phyloP scores from a whole-genome alignment of 2,113 vertebrate genomes.

The Thunnus thynnus region DNA sequence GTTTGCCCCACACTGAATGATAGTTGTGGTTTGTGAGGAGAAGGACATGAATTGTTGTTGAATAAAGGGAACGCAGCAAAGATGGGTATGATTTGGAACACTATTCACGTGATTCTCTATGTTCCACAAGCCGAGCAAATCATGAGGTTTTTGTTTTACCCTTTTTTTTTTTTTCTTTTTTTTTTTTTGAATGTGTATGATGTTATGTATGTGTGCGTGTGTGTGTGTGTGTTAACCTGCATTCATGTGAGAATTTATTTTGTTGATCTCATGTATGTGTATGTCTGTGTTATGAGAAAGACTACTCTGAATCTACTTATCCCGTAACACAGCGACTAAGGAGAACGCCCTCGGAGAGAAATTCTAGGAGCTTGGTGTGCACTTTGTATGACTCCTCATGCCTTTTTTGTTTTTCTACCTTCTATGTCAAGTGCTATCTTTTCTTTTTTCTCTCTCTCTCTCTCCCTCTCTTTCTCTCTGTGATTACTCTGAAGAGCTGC shows the following conservation, averaged over 20 bases:
- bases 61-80: slow-evolving; percentile 74
- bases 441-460: slow-evolving; percentile 59
- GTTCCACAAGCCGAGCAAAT: slow-evolving; percentile 54
- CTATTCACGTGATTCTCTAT: slow-evolving; percentile 60
- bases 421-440: slow-evolving; percentile 90
- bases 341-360: slow-evolving; percentile 76
- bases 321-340: slow-evolving; percentile 55
- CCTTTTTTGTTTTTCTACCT: slow-evolving; percentile 87
- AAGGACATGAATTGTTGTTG: slow-evolving; percentile 24
- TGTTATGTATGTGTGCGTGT: slow-evolving; percentile 33
- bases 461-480: slow-evolving; percentile 62
- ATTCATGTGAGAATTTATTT: slow-evolving; percentile 49
- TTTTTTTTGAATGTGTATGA: slow-evolving; percentile 60
- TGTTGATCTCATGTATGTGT: slow-evolving; percentile 23
- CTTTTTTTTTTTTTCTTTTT: slow-evolving; percentile 1
- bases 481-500: slow-evolving; percentile 79
- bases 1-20: slow-evolving; percentile 28
- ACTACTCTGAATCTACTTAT: slow-evolving; percentile 66
- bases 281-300: slow-evolving; percentile 55
- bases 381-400: slow-evolving; percentile 92
- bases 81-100: slow-evolving; percentile 60
- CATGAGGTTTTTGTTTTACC: slow-evolving; percentile 3
- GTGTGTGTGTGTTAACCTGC: slow-evolving; percentile 42
- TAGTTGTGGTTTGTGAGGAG: slow-evolving; percentile 20
- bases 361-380: slow-evolving; percentile 89